These are phyloP conservation scores for Rhabdomys dilectus DNA, from an alignment of 2,113 vertebrate genomes.

Conservation along the genomic window DNA sequence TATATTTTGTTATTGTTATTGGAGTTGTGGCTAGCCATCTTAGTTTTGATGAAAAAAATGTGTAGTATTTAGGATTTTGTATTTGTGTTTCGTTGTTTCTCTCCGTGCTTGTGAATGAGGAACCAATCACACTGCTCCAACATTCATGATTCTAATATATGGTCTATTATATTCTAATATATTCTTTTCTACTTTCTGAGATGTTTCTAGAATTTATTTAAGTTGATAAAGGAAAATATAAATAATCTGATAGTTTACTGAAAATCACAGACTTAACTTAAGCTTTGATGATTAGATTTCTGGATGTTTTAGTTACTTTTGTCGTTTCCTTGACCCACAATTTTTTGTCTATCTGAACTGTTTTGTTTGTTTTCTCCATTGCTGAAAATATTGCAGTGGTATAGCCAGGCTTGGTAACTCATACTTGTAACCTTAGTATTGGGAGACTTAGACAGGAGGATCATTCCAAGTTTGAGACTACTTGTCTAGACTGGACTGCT, in stretches of 20 bases:
- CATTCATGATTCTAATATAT: conserved; percentile 20
- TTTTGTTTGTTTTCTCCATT: not conserved
- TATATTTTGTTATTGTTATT: conserved; percentile 34
- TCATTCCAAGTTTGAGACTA: too few species aligned
- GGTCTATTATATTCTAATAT: not conserved
- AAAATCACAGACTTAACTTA: not conserved
- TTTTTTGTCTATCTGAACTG: not conserved
- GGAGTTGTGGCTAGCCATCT: not conserved
- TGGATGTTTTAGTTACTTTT: not conserved
- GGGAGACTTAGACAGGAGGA: not conserved
- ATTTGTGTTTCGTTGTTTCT: conserved; percentile 20
- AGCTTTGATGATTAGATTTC: not conserved
- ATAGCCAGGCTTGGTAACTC: not conserved
- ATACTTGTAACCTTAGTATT: not conserved
- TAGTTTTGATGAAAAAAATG: conserved; percentile 5
- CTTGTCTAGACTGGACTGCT: too few species aligned
- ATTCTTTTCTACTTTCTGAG: conserved; percentile 1
- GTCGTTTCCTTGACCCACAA: not conserved
- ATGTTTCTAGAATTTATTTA: conserved; percentile 31
- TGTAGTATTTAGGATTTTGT: conserved; percentile 1
- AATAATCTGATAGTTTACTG: not conserved
- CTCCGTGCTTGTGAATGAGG: conserved; percentile 1
- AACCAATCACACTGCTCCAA: conserved; percentile 11
- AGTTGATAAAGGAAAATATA: not conserved
- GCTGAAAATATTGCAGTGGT: not conserved